phyloP scores from a whole-genome alignment of 2,113 vertebrate species.

The Dermatemys mawii region DNA sequence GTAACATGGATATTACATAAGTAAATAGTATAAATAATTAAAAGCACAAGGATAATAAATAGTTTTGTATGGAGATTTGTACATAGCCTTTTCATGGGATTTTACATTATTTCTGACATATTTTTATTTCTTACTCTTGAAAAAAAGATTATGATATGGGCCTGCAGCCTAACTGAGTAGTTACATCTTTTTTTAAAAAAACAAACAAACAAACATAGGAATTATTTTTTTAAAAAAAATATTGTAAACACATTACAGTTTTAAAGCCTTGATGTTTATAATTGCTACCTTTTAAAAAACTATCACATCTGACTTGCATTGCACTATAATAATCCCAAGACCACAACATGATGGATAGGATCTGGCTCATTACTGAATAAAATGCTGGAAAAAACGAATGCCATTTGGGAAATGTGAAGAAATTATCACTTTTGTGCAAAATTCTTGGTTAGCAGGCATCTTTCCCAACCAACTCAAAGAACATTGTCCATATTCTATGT shows the following conservation, averaged over 20 bases:
- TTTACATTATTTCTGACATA: not conserved
- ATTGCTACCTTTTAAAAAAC: slow-evolving; percentile 9
- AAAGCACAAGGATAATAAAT: not conserved
- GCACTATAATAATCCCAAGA: not conserved
- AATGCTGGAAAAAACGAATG: slow-evolving; percentile 35
- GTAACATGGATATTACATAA: slow-evolving; percentile 35
- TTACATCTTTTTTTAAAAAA: not conserved
- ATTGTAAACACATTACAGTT: not conserved
- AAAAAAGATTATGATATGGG: not conserved
- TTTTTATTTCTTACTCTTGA: too few relatives aligned
- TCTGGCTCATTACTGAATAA: slow-evolving; percentile 25
- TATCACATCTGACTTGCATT: slow-evolving; percentile 10
- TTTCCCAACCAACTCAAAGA: not conserved
- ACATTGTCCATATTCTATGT: not conserved
- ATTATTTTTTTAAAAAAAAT: accelerated
- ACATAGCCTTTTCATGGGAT: not conserved
- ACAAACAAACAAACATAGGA: not conserved
- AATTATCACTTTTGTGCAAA: slow-evolving; percentile 45
- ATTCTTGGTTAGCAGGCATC: not conserved
- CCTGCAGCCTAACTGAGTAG: not conserved
- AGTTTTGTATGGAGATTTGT: not conserved
- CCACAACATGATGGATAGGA: slow-evolving; percentile 33
- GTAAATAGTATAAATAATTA: slow-evolving; percentile 16
- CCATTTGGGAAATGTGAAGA: slow-evolving; percentile 60
- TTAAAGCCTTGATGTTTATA: not conserved